Evolutionary conservation across 1,140 invertebrate species (phyloP).

Genomic region (Cydia pomonella): DNA sequence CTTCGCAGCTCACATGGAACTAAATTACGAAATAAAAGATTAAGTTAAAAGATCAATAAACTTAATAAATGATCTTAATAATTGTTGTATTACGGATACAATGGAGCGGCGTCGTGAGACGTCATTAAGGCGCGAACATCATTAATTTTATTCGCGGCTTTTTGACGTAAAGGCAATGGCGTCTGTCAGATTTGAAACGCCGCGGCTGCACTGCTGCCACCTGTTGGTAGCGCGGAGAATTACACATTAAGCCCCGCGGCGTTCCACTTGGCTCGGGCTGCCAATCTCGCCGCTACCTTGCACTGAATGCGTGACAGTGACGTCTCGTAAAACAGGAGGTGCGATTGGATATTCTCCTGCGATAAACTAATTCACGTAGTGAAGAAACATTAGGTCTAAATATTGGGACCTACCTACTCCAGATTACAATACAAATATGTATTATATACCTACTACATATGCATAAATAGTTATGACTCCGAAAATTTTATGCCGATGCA

Average conservation of each 20-base stretch:
- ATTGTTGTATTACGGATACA: constrained; percentile 80
- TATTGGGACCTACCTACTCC: too few species aligned
- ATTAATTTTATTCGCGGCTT: constrained; percentile 80
- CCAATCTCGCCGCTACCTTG: constrained; percentile 3
- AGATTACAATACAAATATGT: too few species aligned
- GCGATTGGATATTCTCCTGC: too few species aligned
- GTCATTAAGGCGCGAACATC: constrained; percentile 80
- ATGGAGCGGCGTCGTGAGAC: constrained; percentile 79
- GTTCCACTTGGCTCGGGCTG: constrained; percentile 56
- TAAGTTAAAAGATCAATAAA: constrained; percentile 81
- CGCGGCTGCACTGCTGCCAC: constrained; percentile 72
- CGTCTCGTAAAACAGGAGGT: too few species aligned
- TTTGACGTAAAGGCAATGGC: constrained; percentile 78
- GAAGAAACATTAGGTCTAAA: too few species aligned
- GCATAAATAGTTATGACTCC: too few species aligned
- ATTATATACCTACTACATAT: too few species aligned
- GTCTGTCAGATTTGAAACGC: constrained; percentile 79
- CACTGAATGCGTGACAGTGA: background rate
- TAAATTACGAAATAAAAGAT: constrained; percentile 81
- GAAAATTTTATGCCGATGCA: too few species aligned
- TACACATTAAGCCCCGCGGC: constrained; percentile 73
- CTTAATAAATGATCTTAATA: constrained; percentile 81
- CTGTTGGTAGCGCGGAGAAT: constrained; percentile 79
- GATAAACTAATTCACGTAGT: too few species aligned
- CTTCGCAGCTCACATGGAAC: constrained; percentile 75